Base-by-base conservation (phyloP, 2,113 vertebrate species). In the Nymphicus hollandicus region DNA sequence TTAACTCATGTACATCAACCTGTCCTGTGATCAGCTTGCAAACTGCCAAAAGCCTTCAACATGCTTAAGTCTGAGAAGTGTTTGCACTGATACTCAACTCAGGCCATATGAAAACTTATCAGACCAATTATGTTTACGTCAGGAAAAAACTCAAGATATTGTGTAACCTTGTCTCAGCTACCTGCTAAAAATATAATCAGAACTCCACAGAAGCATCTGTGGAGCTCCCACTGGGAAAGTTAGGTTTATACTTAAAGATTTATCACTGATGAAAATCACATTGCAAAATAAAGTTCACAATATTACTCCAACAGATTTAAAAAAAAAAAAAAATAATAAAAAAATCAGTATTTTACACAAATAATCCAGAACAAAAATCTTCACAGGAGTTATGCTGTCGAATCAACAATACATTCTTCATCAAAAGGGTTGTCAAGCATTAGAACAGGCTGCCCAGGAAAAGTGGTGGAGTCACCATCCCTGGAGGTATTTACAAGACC, bases 131-230 rank as follows among this genome's bases (percentile, higher is more conserved):
- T 1, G 1, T 4, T 83, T 65, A 50, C 49, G 58, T 53, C 65
- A 73, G 35, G 7, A 37, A 52, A 71, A n/a, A 47, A 65, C 2
- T 33, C 31, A 60, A 52, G 44, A n/a, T 37, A 61, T 1, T 19
- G 56, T 53, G 13, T 49, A 86, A 46, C 50, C 28, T 50, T 15
- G 6, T 47, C 1, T 47, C 1, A 0, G 29, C 18, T 15, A 60
- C 2, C 13, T 33, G 31, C 35, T 82, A 76, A 81, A 87, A 39
- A 64, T 27, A 18, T 3, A 55, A 55, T 17, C 17, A 72, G 8
- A 77, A 61, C 17, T 35, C 41, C 18, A 55, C 6, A 7, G 5
- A 65, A 52, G 6, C 0, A 0, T 52, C 25, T 81, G 46, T 58
- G 20, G 56, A n/a, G 33, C 70, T 13, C 7, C 9, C 17, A 8